Evolutionary conservation across 2,797 vertebrate species (phyloP).

Genomic region (Pampus argenteus): DNA sequence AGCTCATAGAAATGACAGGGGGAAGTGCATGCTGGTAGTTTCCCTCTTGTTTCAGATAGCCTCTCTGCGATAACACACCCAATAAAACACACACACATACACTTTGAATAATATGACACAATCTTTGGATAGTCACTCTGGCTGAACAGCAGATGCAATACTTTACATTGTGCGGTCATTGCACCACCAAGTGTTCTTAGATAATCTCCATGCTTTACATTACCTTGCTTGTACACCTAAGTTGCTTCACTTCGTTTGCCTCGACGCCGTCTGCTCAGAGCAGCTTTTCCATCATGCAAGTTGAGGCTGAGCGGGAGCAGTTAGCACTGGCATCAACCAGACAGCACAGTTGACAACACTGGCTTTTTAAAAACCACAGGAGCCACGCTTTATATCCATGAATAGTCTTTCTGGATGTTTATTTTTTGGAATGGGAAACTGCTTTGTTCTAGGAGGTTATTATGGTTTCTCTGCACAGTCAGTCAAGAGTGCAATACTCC

Average conservation of each 20-base stretch:
- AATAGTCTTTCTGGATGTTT: constrained; percentile 46
- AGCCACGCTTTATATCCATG: constrained; percentile 38
- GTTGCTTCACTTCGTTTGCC: constrained; percentile 63
- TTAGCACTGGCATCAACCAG: constrained; percentile 26
- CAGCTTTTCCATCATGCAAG: constrained; percentile 43
- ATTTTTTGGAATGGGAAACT: constrained; percentile 20
- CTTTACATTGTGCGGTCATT: constrained; percentile 81
- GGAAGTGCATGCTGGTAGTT: constrained; percentile 21
- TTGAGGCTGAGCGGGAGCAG: constrained; percentile 38
- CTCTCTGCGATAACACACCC: constrained; percentile 45
- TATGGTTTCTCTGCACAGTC: constrained; percentile 57
- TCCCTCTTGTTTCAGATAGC: constrained; percentile 33
- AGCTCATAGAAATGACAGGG: constrained; percentile 36
- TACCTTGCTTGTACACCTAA: constrained; percentile 67
- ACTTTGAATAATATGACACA: constrained; percentile 66
- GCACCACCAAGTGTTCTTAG: constrained; percentile 86
- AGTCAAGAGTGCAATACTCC: constrained; percentile 62
- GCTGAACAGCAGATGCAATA: constrained; percentile 83
- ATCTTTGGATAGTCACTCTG: constrained; percentile 76
- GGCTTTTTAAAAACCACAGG: constrained; percentile 52
- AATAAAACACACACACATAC: constrained; percentile 18
- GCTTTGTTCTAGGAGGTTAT: constrained; percentile 51
- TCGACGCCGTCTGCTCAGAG: constrained; percentile 44
- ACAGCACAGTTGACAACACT: constrained; percentile 52
- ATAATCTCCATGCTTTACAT: constrained; percentile 75